Evolutionary conservation across 2,888 invertebrate genomes (phyloP).

Genomic region (Metalampra italica): DNA sequence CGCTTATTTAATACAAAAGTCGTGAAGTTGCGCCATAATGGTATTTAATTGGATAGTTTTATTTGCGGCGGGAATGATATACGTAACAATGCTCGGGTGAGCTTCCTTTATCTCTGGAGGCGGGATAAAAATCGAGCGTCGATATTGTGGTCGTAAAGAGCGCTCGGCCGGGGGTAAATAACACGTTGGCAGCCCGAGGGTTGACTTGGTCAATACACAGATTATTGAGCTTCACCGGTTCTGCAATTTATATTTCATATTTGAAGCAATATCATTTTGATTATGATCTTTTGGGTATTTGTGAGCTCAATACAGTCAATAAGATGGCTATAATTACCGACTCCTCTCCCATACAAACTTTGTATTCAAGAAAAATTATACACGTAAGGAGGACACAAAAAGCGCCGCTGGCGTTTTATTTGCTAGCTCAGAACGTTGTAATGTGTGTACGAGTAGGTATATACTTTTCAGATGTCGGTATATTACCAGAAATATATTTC

Average conservation of each 20-base stretch:
- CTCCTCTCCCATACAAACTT: too few relatives aligned
- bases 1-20: slow-evolving; percentile 33
- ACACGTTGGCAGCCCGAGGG: slow-evolving; percentile 32
- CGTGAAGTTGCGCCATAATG: slow-evolving; percentile 25
- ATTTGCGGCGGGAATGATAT: slow-evolving; percentile 30
- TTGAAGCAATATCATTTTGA: too few relatives aligned
- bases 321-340: too few relatives aligned
- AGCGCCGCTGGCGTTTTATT: too few relatives aligned
- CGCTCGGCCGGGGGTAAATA: slow-evolving; percentile 59
- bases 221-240: slow-evolving; percentile 11
- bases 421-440: too few relatives aligned
- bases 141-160: slow-evolving; percentile 64
- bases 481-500: too few relatives aligned
- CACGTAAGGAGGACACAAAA: too few relatives aligned
- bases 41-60: slow-evolving; percentile 52
- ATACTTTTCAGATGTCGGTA: too few relatives aligned
- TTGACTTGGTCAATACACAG: slow-evolving; percentile 15
- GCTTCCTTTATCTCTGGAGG: slow-evolving; percentile 50
- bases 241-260: too few relatives aligned
- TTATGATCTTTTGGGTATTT: background rate
- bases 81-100: slow-evolving; percentile 26
- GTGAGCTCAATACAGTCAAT: slow-evolving; percentile 1
- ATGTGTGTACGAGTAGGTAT: too few relatives aligned
- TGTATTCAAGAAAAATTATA: too few relatives aligned
- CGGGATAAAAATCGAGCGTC: slow-evolving; percentile 53